phyloP scores from a whole-genome alignment of 2,888 invertebrate genomes.

The Muscina levida region DNA sequence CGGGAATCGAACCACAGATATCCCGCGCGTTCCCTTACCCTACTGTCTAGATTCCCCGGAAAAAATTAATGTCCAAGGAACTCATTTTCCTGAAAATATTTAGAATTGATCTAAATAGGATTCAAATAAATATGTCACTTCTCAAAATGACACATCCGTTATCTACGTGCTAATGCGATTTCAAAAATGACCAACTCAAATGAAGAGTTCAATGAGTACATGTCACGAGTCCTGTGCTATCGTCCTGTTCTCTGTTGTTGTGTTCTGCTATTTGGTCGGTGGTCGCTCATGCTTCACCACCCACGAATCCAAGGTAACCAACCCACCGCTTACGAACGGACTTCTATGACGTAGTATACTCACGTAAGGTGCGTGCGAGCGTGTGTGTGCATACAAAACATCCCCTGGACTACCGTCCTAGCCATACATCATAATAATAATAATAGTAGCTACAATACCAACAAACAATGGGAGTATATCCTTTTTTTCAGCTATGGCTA shows the following conservation, averaged over 20 bases:
- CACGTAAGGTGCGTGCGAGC: not conserved
- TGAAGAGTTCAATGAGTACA: conserved; percentile 2
- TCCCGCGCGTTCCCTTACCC: no score
- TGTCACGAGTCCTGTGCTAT: conserved; percentile 13
- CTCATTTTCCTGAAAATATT: no score
- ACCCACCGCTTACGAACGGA: not conserved
- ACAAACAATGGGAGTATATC: conserved; percentile 1
- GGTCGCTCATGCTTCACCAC: conserved; percentile 1
- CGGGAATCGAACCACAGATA: no score
- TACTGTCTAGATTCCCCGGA: no score
- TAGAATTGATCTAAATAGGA: no score
- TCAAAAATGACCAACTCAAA: conserved; percentile 12
- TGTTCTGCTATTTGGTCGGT: not conserved
- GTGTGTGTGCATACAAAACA: not conserved
- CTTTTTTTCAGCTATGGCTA: conserved; percentile 19
- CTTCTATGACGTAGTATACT: conserved; percentile 24
- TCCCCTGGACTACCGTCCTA: not conserved
- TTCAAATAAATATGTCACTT: not conserved
- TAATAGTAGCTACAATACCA: not conserved
- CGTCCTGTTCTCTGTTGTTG: not conserved
- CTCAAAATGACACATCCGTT: not conserved
- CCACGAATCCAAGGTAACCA: conserved; percentile 33
- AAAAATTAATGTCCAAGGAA: no score
- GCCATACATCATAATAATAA: not conserved
- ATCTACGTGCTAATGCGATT: not conserved